These are phyloP conservation scores for Oscheius sp. DNA, from an alignment of 2,888 invertebrate species.

Conservation along the genomic window DNA sequence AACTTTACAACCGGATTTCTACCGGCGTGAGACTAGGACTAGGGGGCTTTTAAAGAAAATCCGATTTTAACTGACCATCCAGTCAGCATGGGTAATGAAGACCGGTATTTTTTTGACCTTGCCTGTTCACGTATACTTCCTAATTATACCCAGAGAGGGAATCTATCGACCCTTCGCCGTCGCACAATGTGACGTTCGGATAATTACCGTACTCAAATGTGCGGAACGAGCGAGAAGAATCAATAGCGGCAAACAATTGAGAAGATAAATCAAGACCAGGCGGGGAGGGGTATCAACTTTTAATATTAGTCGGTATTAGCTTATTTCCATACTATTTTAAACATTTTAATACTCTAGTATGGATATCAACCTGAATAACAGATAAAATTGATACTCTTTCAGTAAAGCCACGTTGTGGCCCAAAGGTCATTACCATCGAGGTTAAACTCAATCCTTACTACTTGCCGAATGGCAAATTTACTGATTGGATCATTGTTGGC, in stretches of 20 bases:
- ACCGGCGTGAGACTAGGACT: neutral
- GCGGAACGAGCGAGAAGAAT: too few relatives aligned
- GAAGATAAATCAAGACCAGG: neutral
- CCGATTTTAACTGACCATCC: neutral
- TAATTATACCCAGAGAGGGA: too few relatives aligned
- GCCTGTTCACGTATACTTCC: too few relatives aligned
- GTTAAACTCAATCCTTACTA: conserved; percentile 59
- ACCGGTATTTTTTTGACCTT: conserved; percentile 1
- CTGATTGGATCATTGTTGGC: conserved; percentile 67
- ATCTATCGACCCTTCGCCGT: neutral
- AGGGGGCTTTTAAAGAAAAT: neutral
- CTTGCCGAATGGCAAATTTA: conserved; percentile 59
- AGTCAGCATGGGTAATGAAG: neutral
- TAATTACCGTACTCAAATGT: too few relatives aligned
- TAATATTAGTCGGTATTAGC: neutral
- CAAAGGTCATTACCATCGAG: conserved; percentile 62
- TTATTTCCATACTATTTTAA: too few relatives aligned
- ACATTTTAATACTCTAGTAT: too few relatives aligned
- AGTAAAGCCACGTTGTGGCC: conserved; percentile 65
- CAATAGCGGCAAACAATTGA: too few relatives aligned
- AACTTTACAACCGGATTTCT: conserved; percentile 8
- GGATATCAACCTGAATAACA: too few relatives aligned
- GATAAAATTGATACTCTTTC: too few relatives aligned
- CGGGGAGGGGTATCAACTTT: neutral
- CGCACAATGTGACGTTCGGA: too few relatives aligned